Base-by-base conservation (phyloP, 2,888 invertebrate species). In the Leptura quadrifasciata region DNA sequence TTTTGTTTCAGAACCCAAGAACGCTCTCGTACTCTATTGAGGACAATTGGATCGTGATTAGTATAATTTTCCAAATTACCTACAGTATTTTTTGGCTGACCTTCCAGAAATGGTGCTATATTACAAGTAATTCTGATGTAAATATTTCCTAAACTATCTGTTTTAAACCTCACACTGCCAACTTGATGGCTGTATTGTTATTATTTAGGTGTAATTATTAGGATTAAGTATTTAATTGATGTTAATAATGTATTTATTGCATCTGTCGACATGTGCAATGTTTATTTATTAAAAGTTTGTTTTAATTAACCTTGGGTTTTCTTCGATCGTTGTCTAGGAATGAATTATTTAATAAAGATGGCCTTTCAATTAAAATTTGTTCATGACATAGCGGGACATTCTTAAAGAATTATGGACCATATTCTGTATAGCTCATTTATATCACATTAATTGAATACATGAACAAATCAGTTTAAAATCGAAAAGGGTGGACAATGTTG, bases 221-320 rank as follows among this genome's bases (percentile, higher is more conserved):
- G 35, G 55, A 17, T 55, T 82, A 82, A 79, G 79, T 81, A 83
- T 82, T 80, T 84, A 82, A 83, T 79, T 81, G 72, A 79, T 68
- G 78, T 80, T 76, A 79, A 75, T 80, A 76, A 69, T 77, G 72
- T 79, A 79, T 77, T 77, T 82, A 79, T 79, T 82, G 80, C 81
- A 83, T 80, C 75, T 83, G 83, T 83, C 83, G 81, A 82, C 80
- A 80, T 81, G 82, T 84, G 84, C 85, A 85, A 84, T 85, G 77
- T 78, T 82, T 82, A 85, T 85, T 86, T 85, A 85, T 86, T 85
- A 83, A 83, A 63, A 82, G 78, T 73, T 81, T 83, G 82, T 83
- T 84, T 80, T 81, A 69, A 69, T 79, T 80, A 73, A 69, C 12
- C 24, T 18, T 60, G 54, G 24, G 21, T 75, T 76, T 74, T 64